These are phyloP conservation scores for Neolamprologus brichardi DNA, from an alignment of 2,113 vertebrate species.

Conservation along the genomic window DNA sequence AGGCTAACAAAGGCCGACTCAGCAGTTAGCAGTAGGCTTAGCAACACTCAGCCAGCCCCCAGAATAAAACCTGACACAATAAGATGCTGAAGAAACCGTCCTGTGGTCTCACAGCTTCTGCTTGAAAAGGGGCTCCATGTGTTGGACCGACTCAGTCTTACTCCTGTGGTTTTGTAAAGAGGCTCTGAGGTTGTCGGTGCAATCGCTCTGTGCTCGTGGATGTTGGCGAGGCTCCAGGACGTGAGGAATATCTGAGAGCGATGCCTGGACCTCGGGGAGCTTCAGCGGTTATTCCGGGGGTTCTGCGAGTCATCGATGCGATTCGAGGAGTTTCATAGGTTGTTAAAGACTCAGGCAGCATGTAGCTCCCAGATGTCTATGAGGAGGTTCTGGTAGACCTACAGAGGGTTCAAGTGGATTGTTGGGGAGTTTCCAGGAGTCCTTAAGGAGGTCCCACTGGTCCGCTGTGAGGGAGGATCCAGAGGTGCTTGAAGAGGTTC, in stretches of 20 bases:
- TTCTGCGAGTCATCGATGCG: neutral
- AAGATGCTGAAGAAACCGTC: neutral
- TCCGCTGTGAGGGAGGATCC: neutral
- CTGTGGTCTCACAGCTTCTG: neutral
- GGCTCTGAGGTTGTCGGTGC: neutral
- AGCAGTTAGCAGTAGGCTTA: neutral
- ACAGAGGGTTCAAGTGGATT: neutral
- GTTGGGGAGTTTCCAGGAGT: neutral
- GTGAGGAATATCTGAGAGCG: rapidly evolving
- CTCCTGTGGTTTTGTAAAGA: neutral
- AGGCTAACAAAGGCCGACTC: neutral
- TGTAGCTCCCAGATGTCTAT: neutral
- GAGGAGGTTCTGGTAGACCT: neutral
- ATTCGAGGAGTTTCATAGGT: neutral
- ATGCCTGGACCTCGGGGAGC: neutral
- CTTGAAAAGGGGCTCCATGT: neutral
- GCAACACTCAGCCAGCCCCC: neutral
- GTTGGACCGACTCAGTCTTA: neutral
- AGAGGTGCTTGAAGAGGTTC: neutral
- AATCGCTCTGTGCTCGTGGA: neutral
- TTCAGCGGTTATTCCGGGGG: neutral
- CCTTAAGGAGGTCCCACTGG: neutral
- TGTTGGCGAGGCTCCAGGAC: neutral
- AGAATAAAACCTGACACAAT: neutral
- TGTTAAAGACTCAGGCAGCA: neutral